Evolutionary conservation across 2,797 vertebrate genomes (phyloP).

Genomic region (Phylloscopus collybita): DNA sequence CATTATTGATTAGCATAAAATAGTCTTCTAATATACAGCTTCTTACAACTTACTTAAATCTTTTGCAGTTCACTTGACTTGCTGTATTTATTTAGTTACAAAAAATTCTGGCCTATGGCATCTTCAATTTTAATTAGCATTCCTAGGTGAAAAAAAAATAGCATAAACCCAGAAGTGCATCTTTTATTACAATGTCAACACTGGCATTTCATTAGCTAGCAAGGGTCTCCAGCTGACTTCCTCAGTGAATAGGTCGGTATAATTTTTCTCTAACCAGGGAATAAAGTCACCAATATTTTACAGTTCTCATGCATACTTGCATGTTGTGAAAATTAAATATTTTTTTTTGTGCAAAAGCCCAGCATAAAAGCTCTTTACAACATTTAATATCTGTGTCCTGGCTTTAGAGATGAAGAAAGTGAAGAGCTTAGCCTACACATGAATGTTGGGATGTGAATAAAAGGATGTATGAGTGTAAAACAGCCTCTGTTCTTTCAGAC

Average conservation of each 20-base stretch:
- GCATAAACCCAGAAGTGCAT: rapidly evolving
- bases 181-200: neutral
- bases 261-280: neutral
- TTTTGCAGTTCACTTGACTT: neutral
- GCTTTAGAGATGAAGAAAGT: neutral
- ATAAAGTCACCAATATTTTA: slow-evolving; percentile 1
- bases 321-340: neutral
- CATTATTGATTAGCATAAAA: neutral
- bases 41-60: neutral
- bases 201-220: neutral
- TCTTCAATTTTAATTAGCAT: neutral
- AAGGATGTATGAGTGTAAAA: neutral
- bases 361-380: neutral
- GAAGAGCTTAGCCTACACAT: neutral
- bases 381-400: neutral
- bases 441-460: neutral
- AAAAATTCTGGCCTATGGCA: neutral
- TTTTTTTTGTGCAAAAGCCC: neutral
- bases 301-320: neutral
- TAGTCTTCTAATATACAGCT: neutral
- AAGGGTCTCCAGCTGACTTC: neutral
- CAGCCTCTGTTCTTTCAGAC: neutral
- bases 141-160: neutral
- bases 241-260: neutral
- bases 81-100: neutral